Base-by-base conservation (phyloP, 64 coral and sea anemone species). In the Montipora efflorescens region DNA sequence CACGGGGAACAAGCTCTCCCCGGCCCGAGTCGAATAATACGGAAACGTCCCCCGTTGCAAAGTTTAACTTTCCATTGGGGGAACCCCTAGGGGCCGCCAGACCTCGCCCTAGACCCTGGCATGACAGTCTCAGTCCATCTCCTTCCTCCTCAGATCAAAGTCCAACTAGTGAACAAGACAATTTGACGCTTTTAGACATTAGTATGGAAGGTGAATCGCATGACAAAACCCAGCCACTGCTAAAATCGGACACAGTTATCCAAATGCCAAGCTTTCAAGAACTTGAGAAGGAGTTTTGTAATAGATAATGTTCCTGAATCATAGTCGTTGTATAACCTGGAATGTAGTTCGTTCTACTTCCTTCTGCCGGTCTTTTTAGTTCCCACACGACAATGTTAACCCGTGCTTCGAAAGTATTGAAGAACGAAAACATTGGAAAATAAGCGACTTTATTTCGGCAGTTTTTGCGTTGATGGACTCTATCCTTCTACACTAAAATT, bases 131-230 rank as follows among this genome's bases (percentile, higher is more conserved):
- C 18, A 95, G 80, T 87, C 67, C 88, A 12, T 89, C 85, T 8
- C 92, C 92, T 25, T 89, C 92, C 14, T 82, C 87, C 47, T 86
- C 82, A 28, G 76, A 89, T 89, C 76, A 76, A 89, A 95, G 89
- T 50, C 89, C 89, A 28, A 67, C 77, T 11, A 92, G 70, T 43
- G 74, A 92, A 74, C 74, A 64, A 79, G 93, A 92, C n/a, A 79
- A 79, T n/a, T 58, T 98, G 23, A 92, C 96, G 48, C 90, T 98
- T 5, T 74, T 98, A 49, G 96, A 98, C 79, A 78, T 95, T 5
- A 84, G 95, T 51, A 93, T 79, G 36, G 96, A 98, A 22, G 96
- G 92, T 4, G 89, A 98, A 67, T 86, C 80, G 14, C 47, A 75
- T 43, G 96, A 98, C 89, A 90, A n/a, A 11, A 98, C 96, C 4